These are phyloP conservation scores for Dione vanillae DNA, from an alignment of 2,888 invertebrate genomes.

Conservation along the genomic window DNA sequence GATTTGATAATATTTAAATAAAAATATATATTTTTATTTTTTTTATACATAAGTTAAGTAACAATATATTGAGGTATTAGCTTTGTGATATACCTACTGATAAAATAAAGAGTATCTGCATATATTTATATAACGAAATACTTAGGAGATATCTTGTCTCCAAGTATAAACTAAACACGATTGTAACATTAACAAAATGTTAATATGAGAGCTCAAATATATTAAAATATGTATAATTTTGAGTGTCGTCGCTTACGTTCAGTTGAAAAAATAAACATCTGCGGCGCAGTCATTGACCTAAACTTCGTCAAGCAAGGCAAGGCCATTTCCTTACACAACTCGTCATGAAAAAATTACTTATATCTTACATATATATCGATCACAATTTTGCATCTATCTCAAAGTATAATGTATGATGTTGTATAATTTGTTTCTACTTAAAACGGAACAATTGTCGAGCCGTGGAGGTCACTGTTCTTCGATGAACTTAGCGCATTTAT, in stretches of 20 bases:
- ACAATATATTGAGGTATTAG: neutral
- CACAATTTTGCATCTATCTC: conserved; percentile 25
- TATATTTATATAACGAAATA: neutral
- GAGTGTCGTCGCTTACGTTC: conserved; percentile 51
- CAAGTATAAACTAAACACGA: neutral
- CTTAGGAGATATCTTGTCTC: neutral
- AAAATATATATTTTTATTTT: too few relatives aligned
- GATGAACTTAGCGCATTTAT: conserved; percentile 52
- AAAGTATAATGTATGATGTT: conserved; percentile 38
- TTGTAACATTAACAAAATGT: conserved; percentile 1
- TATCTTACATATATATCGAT: conserved; percentile 22
- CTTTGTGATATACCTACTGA: neutral
- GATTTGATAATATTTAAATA: neutral
- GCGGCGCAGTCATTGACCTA: conserved; percentile 75
- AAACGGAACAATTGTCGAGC: conserved; percentile 46
- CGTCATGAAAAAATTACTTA: conserved; percentile 55
- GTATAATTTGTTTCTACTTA: conserved; percentile 46
- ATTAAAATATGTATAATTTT: conserved; percentile 25
- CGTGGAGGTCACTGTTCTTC: conserved; percentile 53
- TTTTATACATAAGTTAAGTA: neutral
- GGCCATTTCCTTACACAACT: conserved; percentile 80
- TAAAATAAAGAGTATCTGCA: neutral
- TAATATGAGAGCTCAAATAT: conserved; percentile 15
- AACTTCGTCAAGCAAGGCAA: conserved; percentile 58
- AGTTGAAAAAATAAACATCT: conserved; percentile 77